A percentile compares a stretch with the other conserved stretches of the same genome.
These are phyloP conservation scores for Dendroctonus ponderosae DNA, from an alignment of 1,140 invertebrate genomes.

Conservation along the genomic window DNA sequence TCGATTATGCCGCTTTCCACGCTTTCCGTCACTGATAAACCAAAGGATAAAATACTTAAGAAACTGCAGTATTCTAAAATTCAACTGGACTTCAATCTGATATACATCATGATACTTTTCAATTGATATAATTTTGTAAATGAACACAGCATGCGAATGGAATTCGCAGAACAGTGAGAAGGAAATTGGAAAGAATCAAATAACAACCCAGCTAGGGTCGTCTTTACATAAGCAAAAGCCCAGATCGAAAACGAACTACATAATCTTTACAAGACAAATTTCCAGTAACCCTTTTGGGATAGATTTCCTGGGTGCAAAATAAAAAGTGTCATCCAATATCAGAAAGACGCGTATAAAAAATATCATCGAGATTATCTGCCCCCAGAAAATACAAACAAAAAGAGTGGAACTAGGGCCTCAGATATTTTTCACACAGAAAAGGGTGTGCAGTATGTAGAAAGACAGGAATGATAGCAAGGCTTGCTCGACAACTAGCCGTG, in stretches of 20 bases:
- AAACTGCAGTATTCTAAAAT: too few relatives aligned
- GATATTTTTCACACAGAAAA: slow-evolving; percentile 44
- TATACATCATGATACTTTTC: too few relatives aligned
- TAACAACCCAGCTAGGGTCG: too few relatives aligned
- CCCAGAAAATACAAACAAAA: slow-evolving; percentile 28
- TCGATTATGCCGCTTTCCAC: too few relatives aligned
- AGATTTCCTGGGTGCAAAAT: slow-evolving; percentile 4
- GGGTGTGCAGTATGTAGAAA: slow-evolving; percentile 46
- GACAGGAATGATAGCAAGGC: slow-evolving; percentile 46
- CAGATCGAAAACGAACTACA: background rate
- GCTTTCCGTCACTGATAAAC: too few relatives aligned
- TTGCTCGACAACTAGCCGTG: slow-evolving; percentile 43
- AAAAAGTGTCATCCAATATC: slow-evolving; percentile 18
- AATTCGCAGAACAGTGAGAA: too few relatives aligned
- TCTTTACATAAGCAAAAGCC: too few relatives aligned
- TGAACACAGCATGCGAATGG: too few relatives aligned
- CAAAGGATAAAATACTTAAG: too few relatives aligned
- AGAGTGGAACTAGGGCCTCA: slow-evolving; percentile 41
- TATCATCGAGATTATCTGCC: slow-evolving; percentile 19
- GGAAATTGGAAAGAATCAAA: too few relatives aligned
- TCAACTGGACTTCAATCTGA: too few relatives aligned
- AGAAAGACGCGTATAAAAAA: slow-evolving; percentile 21
- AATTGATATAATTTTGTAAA: too few relatives aligned
- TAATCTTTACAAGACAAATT: slow-evolving; percentile 6
- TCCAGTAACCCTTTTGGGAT: slow-evolving; percentile 11